Evolutionary conservation across 2,797 vertebrate species (phyloP).

Genomic region (Peromyscus aztecus): DNA sequence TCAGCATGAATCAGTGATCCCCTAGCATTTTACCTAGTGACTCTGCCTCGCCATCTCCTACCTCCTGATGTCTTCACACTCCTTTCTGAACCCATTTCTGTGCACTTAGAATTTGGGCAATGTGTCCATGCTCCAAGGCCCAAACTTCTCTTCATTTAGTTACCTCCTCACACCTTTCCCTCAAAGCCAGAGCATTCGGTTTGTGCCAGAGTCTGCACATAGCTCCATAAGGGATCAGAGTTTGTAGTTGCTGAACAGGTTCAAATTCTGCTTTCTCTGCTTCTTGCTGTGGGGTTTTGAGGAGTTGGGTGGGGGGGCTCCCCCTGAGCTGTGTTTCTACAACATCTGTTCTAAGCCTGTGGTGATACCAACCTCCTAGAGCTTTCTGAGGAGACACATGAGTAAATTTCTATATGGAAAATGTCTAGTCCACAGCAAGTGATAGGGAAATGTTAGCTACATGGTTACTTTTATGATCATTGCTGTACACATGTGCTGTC

Average conservation of each 20-base stretch:
- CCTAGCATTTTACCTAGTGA: neutral
- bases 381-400: neutral
- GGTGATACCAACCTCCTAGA: neutral
- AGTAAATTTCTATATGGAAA: neutral
- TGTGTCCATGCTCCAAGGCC: neutral
- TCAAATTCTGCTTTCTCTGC: neutral
- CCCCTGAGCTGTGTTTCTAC: slow-evolving; percentile 41
- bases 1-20: neutral
- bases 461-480: neutral
- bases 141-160: neutral
- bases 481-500: neutral
- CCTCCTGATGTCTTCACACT: neutral
- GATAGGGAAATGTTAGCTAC: neutral
- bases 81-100: neutral
- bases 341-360: neutral
- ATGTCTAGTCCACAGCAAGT: neutral
- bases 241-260: neutral
- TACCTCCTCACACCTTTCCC: neutral
- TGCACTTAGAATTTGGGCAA: neutral
- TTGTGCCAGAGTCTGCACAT: neutral
- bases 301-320: neutral
- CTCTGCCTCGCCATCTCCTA: neutral
- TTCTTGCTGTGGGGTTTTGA: neutral
- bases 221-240: neutral
- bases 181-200: slow-evolving; percentile 14